Evolutionary conservation across 2,113 vertebrate genomes (phyloP), one percentile per base, ranked within the genome.

Genomic region (Rhinolophus sinicus): DNA sequence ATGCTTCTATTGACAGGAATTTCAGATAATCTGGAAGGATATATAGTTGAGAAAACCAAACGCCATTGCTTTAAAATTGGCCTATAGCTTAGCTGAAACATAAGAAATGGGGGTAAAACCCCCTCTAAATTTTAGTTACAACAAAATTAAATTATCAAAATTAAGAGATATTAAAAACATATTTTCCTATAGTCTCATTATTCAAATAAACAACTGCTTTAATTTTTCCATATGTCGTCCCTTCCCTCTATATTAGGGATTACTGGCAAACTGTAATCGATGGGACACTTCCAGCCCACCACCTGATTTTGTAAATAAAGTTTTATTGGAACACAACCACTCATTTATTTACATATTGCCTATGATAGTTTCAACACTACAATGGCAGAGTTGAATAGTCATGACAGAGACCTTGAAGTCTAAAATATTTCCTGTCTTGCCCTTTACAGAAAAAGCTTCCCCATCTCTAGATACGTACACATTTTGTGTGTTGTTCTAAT

Each of bases 311-410:
- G 33, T 65, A 90, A 80, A 76, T 60, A 87, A 77, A 83, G 70
- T 84, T 93, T 88, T 50, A 81, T 88, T 85, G 44, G 60, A 90
- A 93, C 40, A 94, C 6, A n/a, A 44, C 30, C 72, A 35, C 26
- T 69, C 47, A 60, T 47, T 93, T n/a, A 1, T 44, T 60, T 38
- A 30, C 22, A 50, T 50, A 60, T 38, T 67, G 12, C 52, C 83
- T 65, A 18, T n/a, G 40, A 62, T 14, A 80, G 56, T 38, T 88
- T 56, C 83, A 16, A 13, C 4, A 7, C 26, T 33, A 38, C 22
- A 28, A 24, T 13, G 64, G 52, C 52, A 33, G 44, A 76, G 33
- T 0, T 56, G 28, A 70, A 40, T 10, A 77, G 56, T 50, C 62
- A 24, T 2, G 18, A 65, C 33, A 56, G 52, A 92, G 19, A 78